Base-by-base conservation (phyloP, 2,797 vertebrate genomes). In the Enteromius fasciolatus region DNA sequence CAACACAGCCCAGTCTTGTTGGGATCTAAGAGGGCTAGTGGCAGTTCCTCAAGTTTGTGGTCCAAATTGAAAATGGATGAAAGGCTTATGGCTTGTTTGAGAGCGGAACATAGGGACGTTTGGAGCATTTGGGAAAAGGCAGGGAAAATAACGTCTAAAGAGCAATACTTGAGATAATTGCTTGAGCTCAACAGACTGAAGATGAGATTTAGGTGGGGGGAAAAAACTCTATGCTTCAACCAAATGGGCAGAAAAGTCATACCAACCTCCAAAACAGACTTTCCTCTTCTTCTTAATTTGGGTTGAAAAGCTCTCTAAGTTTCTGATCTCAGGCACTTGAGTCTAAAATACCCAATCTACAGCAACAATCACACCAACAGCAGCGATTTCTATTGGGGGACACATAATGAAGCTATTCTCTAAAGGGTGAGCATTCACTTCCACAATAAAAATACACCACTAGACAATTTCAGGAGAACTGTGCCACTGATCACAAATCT, bases 291-390 rank as follows among this genome's bases (percentile, higher is more conserved):
- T 92, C 83, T 88, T 90, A 91, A 87, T 88, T 85, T 84, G 85
- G 81, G 63, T 52, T 78, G 52, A 82, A 82, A 84, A 75, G 36
- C 76, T 66, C 64, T 84, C 64, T 44, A 59, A 72, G 83, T 54
- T 72, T 50, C 74, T n/a, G 70, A 46, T 70, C 23, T 72, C 41
- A 76, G 59, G 44, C 68, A 44, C 44, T 81, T 74, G n/a, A 68
- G 18, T 69, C 46, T 78, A 86, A 78, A 84, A 85, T 90, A 91
- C 91, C 89, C 90, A 52, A 93, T 93, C 92, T 90, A 90, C 90
- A 89, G 91, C 87, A 92, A 93, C 92, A 93, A 90, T 88, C 92
- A 89, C 90, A 91, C 90, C 93, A 93, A 93, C 63, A 63, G 70
- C 90, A 90, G 86, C 86, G 83, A 90, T 92, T 93, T 92, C 91